Evolutionary conservation across 2,113 vertebrate genomes (phyloP).

Genomic region (Oryzias javanicus): DNA sequence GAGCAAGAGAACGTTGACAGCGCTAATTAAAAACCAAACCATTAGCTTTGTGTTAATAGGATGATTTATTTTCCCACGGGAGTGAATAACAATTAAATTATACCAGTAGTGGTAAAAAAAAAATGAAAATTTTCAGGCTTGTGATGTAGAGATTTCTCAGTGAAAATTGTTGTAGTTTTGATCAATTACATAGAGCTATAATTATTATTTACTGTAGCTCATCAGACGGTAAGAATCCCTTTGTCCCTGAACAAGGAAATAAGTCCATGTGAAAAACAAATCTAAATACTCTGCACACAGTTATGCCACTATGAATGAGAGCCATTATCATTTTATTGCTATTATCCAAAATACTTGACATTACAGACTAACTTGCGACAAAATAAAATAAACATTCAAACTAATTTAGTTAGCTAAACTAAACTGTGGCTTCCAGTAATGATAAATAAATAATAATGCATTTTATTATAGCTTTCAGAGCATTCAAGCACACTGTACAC

Average conservation of each 20-base stretch:
- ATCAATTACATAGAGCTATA: background rate
- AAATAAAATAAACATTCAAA: too few species aligned
- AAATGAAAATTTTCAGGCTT: constrained; percentile 40
- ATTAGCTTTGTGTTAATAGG: constrained; percentile 69
- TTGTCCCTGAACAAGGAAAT: constrained; percentile 3
- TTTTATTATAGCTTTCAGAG: too few species aligned
- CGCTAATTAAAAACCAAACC: constrained; percentile 71
- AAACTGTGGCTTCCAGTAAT: too few species aligned
- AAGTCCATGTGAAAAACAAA: constrained; percentile 3
- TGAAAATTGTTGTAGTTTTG: constrained; percentile 30
- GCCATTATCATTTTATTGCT: too few species aligned
- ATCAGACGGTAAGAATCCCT: constrained; percentile 27
- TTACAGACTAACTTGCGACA: too few species aligned
- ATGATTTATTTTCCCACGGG: constrained; percentile 66
- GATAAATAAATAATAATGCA: too few species aligned
- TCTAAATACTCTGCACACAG: background rate
- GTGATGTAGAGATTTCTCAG: constrained; percentile 31
- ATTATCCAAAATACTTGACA: too few species aligned
- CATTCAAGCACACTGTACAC: too few species aligned
- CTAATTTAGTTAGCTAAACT: too few species aligned
- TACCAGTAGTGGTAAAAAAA: constrained; percentile 43
- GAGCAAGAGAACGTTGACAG: constrained; percentile 46
- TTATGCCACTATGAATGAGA: too few species aligned
- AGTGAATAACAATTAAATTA: constrained; percentile 65
- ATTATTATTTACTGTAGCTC: constrained; percentile 14